phyloP scores from a whole-genome alignment of 1,140 invertebrate species.

The Solenopsis fugax region DNA sequence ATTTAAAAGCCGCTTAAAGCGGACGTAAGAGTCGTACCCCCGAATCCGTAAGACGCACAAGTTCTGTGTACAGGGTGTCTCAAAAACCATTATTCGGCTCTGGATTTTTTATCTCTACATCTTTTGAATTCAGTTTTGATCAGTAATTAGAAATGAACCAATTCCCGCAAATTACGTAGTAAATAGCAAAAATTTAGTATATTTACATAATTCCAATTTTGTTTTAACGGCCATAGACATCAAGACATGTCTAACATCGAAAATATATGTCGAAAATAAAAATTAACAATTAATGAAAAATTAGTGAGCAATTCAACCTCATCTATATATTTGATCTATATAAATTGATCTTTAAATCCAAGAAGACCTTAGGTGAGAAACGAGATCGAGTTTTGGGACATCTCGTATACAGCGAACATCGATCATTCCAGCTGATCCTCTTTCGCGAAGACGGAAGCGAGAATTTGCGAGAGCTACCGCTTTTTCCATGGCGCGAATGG shows the following conservation, averaged over 20 bases:
- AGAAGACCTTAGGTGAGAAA: not conserved
- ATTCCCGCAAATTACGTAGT: not conserved
- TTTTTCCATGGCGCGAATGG: conserved; percentile 19
- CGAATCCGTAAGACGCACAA: conserved; percentile 27
- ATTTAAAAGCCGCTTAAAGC: conserved; percentile 63
- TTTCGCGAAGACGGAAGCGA: conserved; percentile 37
- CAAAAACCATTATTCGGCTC: not conserved
- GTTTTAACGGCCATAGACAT: not conserved
- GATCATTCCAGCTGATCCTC: conserved; percentile 53
- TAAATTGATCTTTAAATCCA: conserved; percentile 17
- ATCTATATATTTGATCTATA: not conserved
- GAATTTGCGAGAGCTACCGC: conserved; percentile 43
- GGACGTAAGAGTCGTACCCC: conserved; percentile 46
- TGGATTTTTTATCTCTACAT: not conserved
- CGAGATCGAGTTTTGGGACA: not conserved
- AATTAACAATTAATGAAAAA: not conserved
- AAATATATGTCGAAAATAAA: not conserved
- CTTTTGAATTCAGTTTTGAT: not conserved
- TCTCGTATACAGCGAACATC: conserved; percentile 38
- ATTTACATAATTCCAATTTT: not conserved
- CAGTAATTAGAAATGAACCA: not conserved
- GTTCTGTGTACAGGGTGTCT: not conserved
- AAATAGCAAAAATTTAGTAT: not conserved
- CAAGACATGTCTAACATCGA: not conserved
- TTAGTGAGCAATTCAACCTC: not conserved